phyloP scores from a whole-genome alignment of 2,797 vertebrate species.

The Melanotaenia boesemani region DNA sequence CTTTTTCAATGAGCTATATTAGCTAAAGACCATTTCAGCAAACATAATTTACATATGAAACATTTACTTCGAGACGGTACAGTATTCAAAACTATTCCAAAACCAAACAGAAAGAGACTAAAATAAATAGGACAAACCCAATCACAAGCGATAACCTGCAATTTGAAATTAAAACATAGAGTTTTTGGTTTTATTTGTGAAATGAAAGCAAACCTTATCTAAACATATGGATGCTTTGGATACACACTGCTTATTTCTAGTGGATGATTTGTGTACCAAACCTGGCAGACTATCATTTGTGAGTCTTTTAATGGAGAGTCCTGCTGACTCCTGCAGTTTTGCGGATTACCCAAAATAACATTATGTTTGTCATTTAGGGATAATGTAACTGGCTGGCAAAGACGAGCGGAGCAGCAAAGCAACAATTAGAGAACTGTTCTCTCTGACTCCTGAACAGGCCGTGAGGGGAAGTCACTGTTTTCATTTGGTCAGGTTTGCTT shows the following conservation, averaged over 20 bases:
- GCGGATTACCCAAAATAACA: conserved; percentile 81
- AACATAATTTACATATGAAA: conserved; percentile 12
- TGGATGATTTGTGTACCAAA: conserved; percentile 69
- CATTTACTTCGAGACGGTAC: conserved; percentile 5
- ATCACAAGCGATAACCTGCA: conserved; percentile 46
- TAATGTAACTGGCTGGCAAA: conserved; percentile 71
- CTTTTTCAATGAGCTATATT: neutral
- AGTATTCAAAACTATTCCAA: conserved; percentile 9
- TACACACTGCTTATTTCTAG: conserved; percentile 64
- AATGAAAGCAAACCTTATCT: conserved; percentile 50
- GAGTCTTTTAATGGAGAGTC: conserved; percentile 76
- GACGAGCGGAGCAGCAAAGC: conserved; percentile 65
- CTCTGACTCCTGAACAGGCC: conserved; percentile 53
- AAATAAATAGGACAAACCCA: conserved; percentile 52
- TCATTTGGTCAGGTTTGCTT: conserved; percentile 70
- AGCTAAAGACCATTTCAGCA: conserved; percentile 1
- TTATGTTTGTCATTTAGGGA: conserved; percentile 79
- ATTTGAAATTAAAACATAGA: conserved; percentile 66
- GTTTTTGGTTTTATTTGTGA: conserved; percentile 55
- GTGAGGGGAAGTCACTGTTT: conserved; percentile 63
- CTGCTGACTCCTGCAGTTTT: conserved; percentile 74
- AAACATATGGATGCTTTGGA: conserved; percentile 46
- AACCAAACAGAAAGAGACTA: neutral
- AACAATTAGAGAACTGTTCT: conserved; percentile 77
- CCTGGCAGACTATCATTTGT: conserved; percentile 76